Evolutionary conservation across 2,888 invertebrate genomes (phyloP), one percentile per base, ranked within the genome.

Genomic region (Caenorhabditis doughertyi): DNA sequence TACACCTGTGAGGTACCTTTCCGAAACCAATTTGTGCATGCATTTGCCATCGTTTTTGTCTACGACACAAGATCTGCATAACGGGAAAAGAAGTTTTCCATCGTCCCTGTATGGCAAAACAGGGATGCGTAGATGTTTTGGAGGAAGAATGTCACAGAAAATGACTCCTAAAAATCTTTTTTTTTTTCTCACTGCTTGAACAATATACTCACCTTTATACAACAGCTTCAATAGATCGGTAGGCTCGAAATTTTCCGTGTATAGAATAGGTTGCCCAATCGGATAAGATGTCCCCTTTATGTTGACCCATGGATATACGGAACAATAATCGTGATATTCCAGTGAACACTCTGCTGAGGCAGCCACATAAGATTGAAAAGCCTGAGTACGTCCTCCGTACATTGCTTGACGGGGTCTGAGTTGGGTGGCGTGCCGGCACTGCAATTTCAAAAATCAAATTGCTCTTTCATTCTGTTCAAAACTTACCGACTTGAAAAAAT

Each of bases 231-330:
- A 3, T 16, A 11, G 16, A 13, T 3, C n/a, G n/a, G 11, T n/a
- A 3, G 27, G 27, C 3, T 13, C 29, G 16, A 55, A 55, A n/a
- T 7, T 7, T 16, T 27, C 29, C 8, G 23, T 55, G 2, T n/a
- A n/a, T n/a, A n/a, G n/a, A n/a, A n/a, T n/a, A n/a, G 55, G 56
- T 3, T 3, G 9, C 21, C 35, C 56, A n/a, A 29, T 29, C 3
- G 55, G 55, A n/a, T 55, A 55, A 1, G 1, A 0, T 16, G 55
- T 55, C 2, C 55, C 55, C 7, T n/a, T 11, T 2, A 55, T 55
- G n/a, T 55, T 55, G n/a, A 55, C n/a, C 7, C 29, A 55, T 55
- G 55, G 55, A 25, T 55, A 55, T 1, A 55, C 16, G 5, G 29
- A 29, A 9, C 55, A 55, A 25, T 5, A 55, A 29, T 55, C 55